Percentiles rank a stretch among this genome's conserved stretches.
These are phyloP conservation scores for Philopedon plagiatum DNA, from an alignment of 2,888 invertebrate genomes.

Conservation along the genomic window DNA sequence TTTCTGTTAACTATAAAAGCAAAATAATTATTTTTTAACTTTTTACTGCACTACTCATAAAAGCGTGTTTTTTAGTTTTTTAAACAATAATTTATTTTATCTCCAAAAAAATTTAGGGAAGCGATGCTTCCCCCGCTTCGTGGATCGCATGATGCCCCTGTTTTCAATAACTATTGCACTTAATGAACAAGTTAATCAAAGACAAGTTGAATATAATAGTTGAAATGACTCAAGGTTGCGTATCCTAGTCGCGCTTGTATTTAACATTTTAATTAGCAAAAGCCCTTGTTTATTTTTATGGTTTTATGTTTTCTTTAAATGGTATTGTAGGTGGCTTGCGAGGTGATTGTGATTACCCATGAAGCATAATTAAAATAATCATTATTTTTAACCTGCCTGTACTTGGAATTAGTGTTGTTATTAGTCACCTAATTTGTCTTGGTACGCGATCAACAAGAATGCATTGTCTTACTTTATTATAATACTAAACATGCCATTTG, in stretches of 20 bases:
- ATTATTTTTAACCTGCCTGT: constrained; percentile 7
- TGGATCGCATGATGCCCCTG: too few relatives aligned
- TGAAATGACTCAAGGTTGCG: too few relatives aligned
- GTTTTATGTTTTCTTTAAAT: neutral
- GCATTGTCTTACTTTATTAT: neutral
- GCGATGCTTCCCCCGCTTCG: too few relatives aligned
- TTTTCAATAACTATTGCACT: too few relatives aligned
- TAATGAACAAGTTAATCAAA: too few relatives aligned
- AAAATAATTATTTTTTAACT: too few relatives aligned
- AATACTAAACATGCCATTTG: neutral
- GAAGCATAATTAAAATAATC: neutral
- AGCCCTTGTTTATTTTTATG: neutral
- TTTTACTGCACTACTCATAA: too few relatives aligned
- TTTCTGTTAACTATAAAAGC: too few relatives aligned
- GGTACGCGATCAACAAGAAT: neutral
- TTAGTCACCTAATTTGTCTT: neutral
- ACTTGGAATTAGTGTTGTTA: neutral
- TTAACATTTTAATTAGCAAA: neutral
- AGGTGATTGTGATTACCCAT: constrained; percentile 15
- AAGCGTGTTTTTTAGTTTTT: too few relatives aligned
- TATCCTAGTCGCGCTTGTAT: neutral
- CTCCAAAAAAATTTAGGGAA: too few relatives aligned
- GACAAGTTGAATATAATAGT: too few relatives aligned
- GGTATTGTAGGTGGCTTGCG: neutral
- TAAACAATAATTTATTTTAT: too few relatives aligned